Base-by-base conservation (phyloP, 2,113 vertebrate genomes). In the Petrocephalus zakoni region DNA sequence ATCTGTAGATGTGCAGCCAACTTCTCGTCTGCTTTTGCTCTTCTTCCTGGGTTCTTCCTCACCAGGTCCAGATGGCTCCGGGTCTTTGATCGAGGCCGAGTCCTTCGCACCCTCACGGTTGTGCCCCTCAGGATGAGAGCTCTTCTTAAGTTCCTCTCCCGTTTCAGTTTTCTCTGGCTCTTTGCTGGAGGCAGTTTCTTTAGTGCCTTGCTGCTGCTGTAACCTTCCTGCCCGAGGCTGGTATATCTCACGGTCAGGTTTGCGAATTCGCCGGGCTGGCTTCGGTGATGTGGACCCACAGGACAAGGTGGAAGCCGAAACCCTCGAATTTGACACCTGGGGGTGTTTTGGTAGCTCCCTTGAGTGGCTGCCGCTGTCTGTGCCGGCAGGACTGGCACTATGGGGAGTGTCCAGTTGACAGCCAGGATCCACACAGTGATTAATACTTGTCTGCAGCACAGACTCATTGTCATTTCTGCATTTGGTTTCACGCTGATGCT, bases 241-340 rank as follows among this genome's bases (percentile, higher is more conserved):
- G 93, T 99, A 99, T 90, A 99, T 97, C 93, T 96, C 97, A 88
- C 97, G 93, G 92, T 99, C 98, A 0, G 98, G 98, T 91, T 99
- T 99, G 87, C 96, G 98, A 34, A 93, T 90, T 93, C 95, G 98
- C 89, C 94, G 96, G 55, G 93, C 90, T 5, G 92, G 93, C 88
- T 95, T 97, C 21, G 94, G 90, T 90, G 94, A 93, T 89, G 87
- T 91, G 8, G 89, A 90, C 82, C 85, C 91, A 53, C 82, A 22
- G 90, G 86, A 58, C 93, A 93, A 82, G 87, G 55, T 56, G 34
- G 78, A 15, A 89, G 19, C 90, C 53, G 83, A 90, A 91, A 52
- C 37, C 21, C 53, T 22, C 5, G 86, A 87, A 55, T 87, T 19
- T 46, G 37, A 13, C 21, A 13, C 34, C 19, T 87, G 72, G 29